Evolutionary conservation across 2,888 invertebrate species (phyloP), one percentile per base, ranked within the genome.

Genomic region (Drosophila limbata): DNA sequence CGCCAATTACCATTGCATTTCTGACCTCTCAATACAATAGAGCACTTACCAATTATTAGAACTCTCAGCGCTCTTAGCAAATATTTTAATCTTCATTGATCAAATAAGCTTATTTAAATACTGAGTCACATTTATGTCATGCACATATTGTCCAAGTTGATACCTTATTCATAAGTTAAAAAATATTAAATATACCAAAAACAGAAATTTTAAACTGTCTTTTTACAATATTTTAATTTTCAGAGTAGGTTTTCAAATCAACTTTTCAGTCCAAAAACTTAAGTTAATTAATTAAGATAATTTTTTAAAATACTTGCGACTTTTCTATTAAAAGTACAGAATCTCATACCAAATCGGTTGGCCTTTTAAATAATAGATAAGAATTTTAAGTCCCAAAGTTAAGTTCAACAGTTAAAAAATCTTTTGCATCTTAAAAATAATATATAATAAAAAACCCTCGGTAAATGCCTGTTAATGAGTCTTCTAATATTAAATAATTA

Each of bases 1-100:
- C 15, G 8, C 33, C 57, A 37, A 57, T 57, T 47, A 57, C 9
- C 15, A 37, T 13, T 37, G 47, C 57, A 57, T 21, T 37, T 37
- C 55, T 31, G 31, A 44, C 33, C 8, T 13, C 50, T n/a, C n/a
- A 48, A 19, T n/a, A 21, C 35, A 9, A 31, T 17, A 19, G 3
- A 33, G 17, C 31, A 33, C 17, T 48, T 31, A 31, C 3, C 31
- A 31, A 11, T 17, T 17, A 13, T 17, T 31, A 1, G 17, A 47
- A 47, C 1, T 19, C 19, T 2, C 3, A 8, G 8, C 8, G 8
- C 28, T 28, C 28, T 28, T 2, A 28, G 6, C 8, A 25, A 25
- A 5, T 25, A 25, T 25, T 25, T 25, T 25, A 6, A 25, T 25
- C 25, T 21, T 2, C 21, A 5, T 25, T 25, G 25, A 25, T 25